Conservation (phyloP, 2,888 invertebrate species). For the Shargacucullia verbasci region DNA sequence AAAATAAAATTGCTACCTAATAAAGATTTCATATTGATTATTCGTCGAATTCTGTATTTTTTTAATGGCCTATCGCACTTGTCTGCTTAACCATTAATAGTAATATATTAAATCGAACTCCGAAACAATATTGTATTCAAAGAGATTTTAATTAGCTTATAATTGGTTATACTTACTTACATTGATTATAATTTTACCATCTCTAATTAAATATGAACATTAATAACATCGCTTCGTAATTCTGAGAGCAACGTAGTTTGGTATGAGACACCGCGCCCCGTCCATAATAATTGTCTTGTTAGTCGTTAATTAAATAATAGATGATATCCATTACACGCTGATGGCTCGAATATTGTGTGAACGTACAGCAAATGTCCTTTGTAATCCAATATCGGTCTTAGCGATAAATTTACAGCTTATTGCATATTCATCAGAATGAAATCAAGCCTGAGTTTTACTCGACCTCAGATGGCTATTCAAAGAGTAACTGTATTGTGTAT, state of each 20-base stretch:
- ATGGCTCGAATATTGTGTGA: slow-evolving; percentile 36
- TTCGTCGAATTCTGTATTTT: too few relatives aligned
- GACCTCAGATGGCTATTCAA: slow-evolving; percentile 3
- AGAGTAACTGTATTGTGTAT: slow-evolving; percentile 7
- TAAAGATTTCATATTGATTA: too few relatives aligned
- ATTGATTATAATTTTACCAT: background rate
- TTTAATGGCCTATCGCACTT: too few relatives aligned
- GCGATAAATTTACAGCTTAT: slow-evolving; percentile 53
- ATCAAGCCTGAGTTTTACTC: slow-evolving; percentile 40
- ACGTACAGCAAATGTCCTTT: slow-evolving; percentile 30
- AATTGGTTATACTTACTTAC: too few relatives aligned
- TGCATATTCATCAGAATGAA: slow-evolving; percentile 59
- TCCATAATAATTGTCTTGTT: slow-evolving; percentile 50
- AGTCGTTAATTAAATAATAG: slow-evolving; percentile 51
- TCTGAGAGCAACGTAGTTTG: slow-evolving; percentile 28
- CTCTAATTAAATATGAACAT: slow-evolving; percentile 17
- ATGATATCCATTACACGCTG: slow-evolving; percentile 44
- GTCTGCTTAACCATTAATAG: too few relatives aligned
- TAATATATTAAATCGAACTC: too few relatives aligned
- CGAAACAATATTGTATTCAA: too few relatives aligned
- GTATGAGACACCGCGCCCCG: slow-evolving; percentile 26
- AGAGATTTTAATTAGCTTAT: too few relatives aligned
- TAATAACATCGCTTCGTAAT: slow-evolving; percentile 25
- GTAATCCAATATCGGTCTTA: slow-evolving; percentile 55
- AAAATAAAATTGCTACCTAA: too few relatives aligned